These are phyloP conservation scores for Chionomys nivalis DNA, from an alignment of 2,113 vertebrate species.

Conservation along the genomic window DNA sequence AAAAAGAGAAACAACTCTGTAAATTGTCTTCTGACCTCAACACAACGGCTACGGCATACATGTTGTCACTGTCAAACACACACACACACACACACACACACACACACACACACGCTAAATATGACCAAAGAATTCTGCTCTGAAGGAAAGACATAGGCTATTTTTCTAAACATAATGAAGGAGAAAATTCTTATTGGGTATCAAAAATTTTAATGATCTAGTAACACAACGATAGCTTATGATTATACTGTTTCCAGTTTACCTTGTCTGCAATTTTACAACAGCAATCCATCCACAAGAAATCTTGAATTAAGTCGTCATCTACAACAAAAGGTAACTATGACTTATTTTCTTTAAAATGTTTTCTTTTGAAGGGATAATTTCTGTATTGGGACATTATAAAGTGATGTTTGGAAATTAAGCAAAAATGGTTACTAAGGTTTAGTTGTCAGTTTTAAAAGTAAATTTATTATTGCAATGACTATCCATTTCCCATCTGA, in stretches of 20 bases:
- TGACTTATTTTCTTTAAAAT: constrained; percentile 72
- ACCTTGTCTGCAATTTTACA: constrained; percentile 97
- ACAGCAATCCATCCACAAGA: constrained; percentile 96
- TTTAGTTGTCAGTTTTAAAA: constrained; percentile 3
- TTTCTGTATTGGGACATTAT: constrained; percentile 53
- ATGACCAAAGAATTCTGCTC: constrained; percentile 7
- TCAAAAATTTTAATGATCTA: not conserved
- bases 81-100: not conserved
- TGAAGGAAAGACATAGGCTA: not conserved
- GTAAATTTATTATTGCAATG: not conserved
- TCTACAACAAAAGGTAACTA: constrained; percentile 87
- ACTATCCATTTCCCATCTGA: constrained; percentile 29
- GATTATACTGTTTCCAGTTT: constrained; percentile 64
- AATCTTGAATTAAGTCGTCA: constrained; percentile 95
- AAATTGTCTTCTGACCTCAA: not conserved
- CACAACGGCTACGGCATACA: not conserved
- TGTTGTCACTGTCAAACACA: not conserved
- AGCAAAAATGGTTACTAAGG: constrained; percentile 29
- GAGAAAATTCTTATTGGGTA: constrained; percentile 21
- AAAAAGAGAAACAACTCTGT: not conserved
- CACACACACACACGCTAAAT: not conserved
- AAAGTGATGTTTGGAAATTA: constrained; percentile 51
- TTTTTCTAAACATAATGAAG: constrained; percentile 51
- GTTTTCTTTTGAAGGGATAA: constrained; percentile 51
- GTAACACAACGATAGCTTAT: constrained; percentile 23